Evolutionary conservation across 2,113 vertebrate species (phyloP), one percentile per base, ranked within the genome.

Genomic region (Sorex araneus): DNA sequence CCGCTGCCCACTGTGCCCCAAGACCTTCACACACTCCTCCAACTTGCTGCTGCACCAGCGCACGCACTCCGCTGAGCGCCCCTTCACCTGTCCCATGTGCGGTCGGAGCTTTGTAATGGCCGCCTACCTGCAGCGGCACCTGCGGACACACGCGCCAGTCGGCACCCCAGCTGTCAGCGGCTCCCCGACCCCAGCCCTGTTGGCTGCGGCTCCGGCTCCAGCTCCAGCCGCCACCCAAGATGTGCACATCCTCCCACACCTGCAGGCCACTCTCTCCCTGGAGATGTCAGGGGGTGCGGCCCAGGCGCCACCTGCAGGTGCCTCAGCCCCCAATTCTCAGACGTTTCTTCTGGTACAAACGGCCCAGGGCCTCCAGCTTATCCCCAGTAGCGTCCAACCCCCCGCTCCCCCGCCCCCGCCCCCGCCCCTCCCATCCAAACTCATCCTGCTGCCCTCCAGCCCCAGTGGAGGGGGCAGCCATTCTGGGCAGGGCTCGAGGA

Each of bases 101-200:
- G 97, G 98, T 32, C 99, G 99, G 45, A 98, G 98, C 92, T 99
- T 99, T 0, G 98, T 99, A 95, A 99, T 99, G 98, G 98, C 98
- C 73, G 98, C 99, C 60, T 99, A 99, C 97, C 96, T 99, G 95
- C 99, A 99, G 95, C 97, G 99, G 27, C 99, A 99, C 96, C 98
- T 99, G 84, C 86, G 97, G 94, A 97, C 95, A 28, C 97, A 96
- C 2, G 12, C 91, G 21, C 86, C 95, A 0, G 91, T 89, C 57
- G 0, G 9, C 80, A 15, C 3, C 88, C 0, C n/a, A 69, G 18
- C 0, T 84, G 40, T 40, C 40, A 40, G 40, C 40, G 40, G 40
- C 0, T 36, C 54, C 27, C 32, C 93, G 94, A 98, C 4, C 98
- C 97, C 28, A 98, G 98, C 67, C 8, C 12, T 8, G 23, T 30